Evolutionary conservation across 2,888 invertebrate genomes (phyloP).

Genomic region (Ophion obscuratus): DNA sequence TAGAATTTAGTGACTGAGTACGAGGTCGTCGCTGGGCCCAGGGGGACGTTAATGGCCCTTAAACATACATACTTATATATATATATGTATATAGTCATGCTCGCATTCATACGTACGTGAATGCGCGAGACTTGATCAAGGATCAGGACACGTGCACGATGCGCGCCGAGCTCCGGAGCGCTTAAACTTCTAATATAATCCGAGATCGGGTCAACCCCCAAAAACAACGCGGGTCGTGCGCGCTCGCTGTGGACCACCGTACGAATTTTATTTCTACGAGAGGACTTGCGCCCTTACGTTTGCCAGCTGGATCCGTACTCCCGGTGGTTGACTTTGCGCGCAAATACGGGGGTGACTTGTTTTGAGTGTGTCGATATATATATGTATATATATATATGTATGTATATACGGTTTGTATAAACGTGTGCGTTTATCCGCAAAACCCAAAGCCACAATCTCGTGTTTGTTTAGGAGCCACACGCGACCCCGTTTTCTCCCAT

Average conservation of each 20-base stretch:
- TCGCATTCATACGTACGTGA: conserved; percentile 2
- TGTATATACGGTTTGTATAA: not conserved
- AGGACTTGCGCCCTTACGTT: not conserved
- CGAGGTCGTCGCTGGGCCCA: too few species aligned
- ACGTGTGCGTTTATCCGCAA: not conserved
- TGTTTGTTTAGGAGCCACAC: conserved; percentile 63
- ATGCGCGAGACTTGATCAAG: conserved; percentile 25
- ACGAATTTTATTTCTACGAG: not conserved
- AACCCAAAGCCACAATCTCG: not conserved
- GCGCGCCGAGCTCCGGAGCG: conserved; percentile 5
- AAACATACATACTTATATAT: too few species aligned
- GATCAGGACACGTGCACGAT: conserved; percentile 62
- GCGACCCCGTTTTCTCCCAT: conserved; percentile 15
- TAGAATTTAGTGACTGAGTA: too few species aligned
- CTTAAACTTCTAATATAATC: conserved; percentile 38
- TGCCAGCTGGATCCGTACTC: not conserved
- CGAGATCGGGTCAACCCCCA: conserved; percentile 21
- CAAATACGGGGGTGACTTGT: not conserved
- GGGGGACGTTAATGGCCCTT: too few species aligned
- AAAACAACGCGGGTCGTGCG: not conserved
- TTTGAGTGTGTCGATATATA: not conserved
- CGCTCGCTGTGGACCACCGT: not conserved
- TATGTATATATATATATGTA: not conserved
- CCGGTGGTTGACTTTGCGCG: not conserved
- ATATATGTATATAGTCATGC: conserved; percentile 5